Evolutionary conservation across 2,888 invertebrate genomes (phyloP).

Genomic region (Apamea monoglypha): DNA sequence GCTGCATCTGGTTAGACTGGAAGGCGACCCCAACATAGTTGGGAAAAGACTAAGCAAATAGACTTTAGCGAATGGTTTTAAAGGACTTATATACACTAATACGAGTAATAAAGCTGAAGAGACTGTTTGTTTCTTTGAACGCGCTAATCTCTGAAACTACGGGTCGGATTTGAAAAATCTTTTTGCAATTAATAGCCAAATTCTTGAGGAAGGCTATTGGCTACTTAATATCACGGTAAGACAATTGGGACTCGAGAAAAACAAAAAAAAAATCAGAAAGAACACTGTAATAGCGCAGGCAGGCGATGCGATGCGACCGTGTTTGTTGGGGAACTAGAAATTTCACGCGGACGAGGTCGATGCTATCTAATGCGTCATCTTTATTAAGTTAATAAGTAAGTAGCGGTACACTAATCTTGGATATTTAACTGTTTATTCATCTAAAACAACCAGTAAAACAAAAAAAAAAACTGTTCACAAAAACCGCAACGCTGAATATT

Average conservation of each 20-base stretch:
- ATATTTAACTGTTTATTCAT: not conserved
- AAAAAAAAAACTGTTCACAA: not conserved
- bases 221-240: not conserved
- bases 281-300: too few species aligned
- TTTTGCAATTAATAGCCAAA: too few species aligned
- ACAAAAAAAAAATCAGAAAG: not conserved
- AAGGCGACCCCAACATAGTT: too few species aligned
- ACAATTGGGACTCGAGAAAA: not conserved
- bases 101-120: too few species aligned
- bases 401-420: not conserved
- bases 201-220: too few species aligned
- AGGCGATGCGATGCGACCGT: not conserved
- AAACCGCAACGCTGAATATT: conserved; percentile 39
- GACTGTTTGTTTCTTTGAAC: too few species aligned
- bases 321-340: not conserved
- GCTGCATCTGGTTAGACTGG: too few species aligned
- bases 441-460: not conserved
- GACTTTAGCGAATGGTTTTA: too few species aligned
- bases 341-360: not conserved
- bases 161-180: too few species aligned
- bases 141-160: too few species aligned
- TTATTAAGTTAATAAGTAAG: not conserved
- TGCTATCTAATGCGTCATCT: not conserved
- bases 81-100: too few species aligned
- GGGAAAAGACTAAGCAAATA: too few species aligned